Base-by-base conservation (phyloP, 2,888 invertebrate genomes). In the Meganola albula region DNA sequence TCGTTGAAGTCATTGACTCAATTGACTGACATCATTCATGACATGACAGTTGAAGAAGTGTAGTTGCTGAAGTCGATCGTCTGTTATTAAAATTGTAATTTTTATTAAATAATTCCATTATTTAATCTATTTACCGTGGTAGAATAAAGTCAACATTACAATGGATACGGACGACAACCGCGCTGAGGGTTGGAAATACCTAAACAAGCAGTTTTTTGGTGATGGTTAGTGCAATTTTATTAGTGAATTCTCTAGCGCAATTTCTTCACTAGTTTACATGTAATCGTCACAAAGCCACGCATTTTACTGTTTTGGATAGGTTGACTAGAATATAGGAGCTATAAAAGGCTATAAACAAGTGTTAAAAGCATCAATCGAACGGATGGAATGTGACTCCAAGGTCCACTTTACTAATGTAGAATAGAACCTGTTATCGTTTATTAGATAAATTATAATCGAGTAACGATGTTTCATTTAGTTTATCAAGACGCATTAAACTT, bases 181-280 rank as follows among this genome's bases (percentile, higher is more conserved):
- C 23, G 84, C 74, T 2, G 85, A 85, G 51, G 85, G 85, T 47
- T 85, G 85, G 85, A 85, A 85, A 52, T 85, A 77, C 62, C 67
- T 85, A 40, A 85, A 85, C 52, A 85, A 85, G 62, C 85, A 85
- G 52, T 85, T 73, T 66, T 85, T 85, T 46, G 85, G 85, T 29
- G 85, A 85, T 55, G 85, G 85, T 85, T 53, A 54, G 83, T 82
- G 55, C 34, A 45, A 46, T 5, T 45, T 47, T 37, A 29, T 53
- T 50, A 31, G 43, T 43, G 34, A 45, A 42, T 53, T 56, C 44
- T 44, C 38, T 48, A 34, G 13, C 34, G 37, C 44, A 40, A 58
- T 58, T 56, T 58, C 56, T 29, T 53, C 47, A 41, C 26, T 40
- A 40, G 40, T 55, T 50, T 36, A 40, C 36, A 42, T 57, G 50